Evolutionary conservation across 2,888 invertebrate species (phyloP).

Genomic region (Oligia fasciuncula): DNA sequence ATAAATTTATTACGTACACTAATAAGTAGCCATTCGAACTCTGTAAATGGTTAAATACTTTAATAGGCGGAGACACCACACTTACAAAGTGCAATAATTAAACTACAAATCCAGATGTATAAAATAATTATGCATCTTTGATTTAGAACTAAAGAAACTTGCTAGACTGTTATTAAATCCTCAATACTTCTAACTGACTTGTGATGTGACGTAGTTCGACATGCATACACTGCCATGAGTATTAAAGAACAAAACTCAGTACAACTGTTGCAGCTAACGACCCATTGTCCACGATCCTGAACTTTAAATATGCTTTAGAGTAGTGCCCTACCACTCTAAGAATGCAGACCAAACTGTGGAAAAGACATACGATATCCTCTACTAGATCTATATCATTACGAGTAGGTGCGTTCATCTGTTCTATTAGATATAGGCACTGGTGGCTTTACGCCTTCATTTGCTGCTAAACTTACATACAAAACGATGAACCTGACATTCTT

Average conservation of each 20-base stretch:
- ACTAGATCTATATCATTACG: constrained; percentile 57
- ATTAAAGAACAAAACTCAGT: constrained; percentile 77
- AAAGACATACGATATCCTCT: constrained; percentile 70
- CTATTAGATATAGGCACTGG: constrained; percentile 71
- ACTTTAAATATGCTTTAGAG: constrained; percentile 52
- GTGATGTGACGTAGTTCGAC: constrained; percentile 85
- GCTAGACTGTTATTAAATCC: constrained; percentile 74
- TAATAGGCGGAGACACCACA: constrained; percentile 90
- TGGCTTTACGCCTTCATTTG: constrained; percentile 64
- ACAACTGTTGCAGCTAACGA: constrained; percentile 65
- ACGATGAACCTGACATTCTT: constrained; percentile 12
- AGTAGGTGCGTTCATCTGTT: constrained; percentile 58
- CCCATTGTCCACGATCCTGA: constrained; percentile 68
- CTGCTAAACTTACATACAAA: constrained; percentile 39
- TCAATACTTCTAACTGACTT: constrained; percentile 79
- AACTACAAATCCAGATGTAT: constrained; percentile 89
- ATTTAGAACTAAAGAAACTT: constrained; percentile 85
- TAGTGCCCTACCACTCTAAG: constrained; percentile 64
- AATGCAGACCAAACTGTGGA: constrained; percentile 66
- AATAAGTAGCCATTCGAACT: constrained; percentile 87
- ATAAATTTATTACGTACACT: constrained; percentile 87
- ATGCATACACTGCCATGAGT: constrained; percentile 82
- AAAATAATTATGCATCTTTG: constrained; percentile 88
- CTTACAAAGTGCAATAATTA: constrained; percentile 89
- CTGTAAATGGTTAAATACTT: constrained; percentile 87